Evolutionary conservation across 1,140 invertebrate species (phyloP).

Genomic region (Trachymyrmex septentrionalis): DNA sequence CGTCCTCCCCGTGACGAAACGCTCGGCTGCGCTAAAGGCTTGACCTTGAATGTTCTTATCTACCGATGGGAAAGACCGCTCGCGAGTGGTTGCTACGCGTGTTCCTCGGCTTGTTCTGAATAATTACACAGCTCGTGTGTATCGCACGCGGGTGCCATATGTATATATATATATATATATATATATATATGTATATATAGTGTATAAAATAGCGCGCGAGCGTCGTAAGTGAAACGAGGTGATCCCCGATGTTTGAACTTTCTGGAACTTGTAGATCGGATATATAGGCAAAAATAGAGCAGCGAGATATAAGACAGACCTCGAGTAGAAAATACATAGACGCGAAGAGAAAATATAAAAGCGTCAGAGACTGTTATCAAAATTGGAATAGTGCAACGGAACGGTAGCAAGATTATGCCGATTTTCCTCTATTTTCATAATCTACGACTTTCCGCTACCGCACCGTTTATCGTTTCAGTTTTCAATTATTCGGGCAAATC

Average conservation of each 20-base stretch:
- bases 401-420: too few species aligned
- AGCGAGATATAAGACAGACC: background rate
- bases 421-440: too few species aligned
- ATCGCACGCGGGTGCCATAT: slow-evolving; percentile 27
- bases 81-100: slow-evolving; percentile 66
- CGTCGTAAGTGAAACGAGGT: slow-evolving; percentile 5
- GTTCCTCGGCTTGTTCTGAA: slow-evolving; percentile 70
- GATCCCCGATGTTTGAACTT: background rate
- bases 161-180: too few species aligned
- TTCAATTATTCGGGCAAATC: too few species aligned
- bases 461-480: too few species aligned
- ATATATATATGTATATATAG: too few species aligned
- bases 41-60: slow-evolving; percentile 74
- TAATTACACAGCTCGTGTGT: slow-evolving; percentile 71
- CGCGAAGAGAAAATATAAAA: background rate
- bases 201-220: background rate
- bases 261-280: background rate
- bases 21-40: slow-evolving; percentile 64
- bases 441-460: too few species aligned
- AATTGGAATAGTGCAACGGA: too few species aligned
- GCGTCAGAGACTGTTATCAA: background rate
- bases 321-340: background rate
- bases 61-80: slow-evolving; percentile 73
- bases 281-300: background rate
- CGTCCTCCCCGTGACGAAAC: slow-evolving; percentile 55